Evolutionary conservation across 2,888 invertebrate genomes (phyloP).

Genomic region (Cotesia congregata): DNA sequence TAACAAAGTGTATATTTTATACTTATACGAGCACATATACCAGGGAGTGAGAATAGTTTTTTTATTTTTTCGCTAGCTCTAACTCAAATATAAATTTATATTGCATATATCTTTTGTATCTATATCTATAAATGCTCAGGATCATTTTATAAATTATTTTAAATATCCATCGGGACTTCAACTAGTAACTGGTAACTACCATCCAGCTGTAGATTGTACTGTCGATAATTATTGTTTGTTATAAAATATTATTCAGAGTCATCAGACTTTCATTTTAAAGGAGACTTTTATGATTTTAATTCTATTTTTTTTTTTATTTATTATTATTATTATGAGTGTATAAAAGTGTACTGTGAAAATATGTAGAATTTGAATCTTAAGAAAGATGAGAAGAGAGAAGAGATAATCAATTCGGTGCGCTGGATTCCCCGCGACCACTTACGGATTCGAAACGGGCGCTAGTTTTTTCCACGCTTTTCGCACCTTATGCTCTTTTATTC

Average conservation of each 20-base stretch:
- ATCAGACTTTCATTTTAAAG: neutral
- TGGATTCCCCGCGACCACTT: constrained; percentile 62
- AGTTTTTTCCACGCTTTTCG: constrained; percentile 37
- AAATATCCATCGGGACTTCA: neutral
- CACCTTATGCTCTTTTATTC: constrained; percentile 39
- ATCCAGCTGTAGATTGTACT: neutral
- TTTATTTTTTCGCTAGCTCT: neutral
- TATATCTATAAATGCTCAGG: neutral
- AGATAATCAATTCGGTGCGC: constrained; percentile 60
- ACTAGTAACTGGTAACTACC: neutral
- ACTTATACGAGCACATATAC: neutral
- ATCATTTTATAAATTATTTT: neutral
- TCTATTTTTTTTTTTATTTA: neutral
- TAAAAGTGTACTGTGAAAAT: constrained; percentile 1
- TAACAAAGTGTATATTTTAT: neutral
- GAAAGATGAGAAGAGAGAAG: constrained; percentile 50
- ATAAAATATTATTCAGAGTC: constrained; percentile 1
- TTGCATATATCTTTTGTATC: neutral
- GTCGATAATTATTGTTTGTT: constrained; percentile 1
- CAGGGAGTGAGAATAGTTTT: neutral
- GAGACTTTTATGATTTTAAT: neutral
- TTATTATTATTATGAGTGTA: constrained; percentile 10
- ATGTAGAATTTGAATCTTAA: neutral
- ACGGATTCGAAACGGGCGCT: constrained; percentile 55
- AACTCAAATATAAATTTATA: neutral